Conservation (phyloP, 2,797 vertebrate species). For the Chelidonichthys spinosus region DNA sequence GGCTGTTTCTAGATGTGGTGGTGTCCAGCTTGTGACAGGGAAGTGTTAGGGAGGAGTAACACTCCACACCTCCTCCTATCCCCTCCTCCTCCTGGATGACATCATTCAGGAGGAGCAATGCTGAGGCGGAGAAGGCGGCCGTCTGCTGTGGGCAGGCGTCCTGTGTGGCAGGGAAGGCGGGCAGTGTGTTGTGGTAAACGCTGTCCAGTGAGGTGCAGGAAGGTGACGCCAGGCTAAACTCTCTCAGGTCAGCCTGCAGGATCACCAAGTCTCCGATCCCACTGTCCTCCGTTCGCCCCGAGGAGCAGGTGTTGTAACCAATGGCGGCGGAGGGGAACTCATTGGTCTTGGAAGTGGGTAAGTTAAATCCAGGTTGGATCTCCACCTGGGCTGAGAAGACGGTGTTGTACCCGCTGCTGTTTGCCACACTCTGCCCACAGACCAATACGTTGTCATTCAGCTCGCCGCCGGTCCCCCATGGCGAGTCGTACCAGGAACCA, state of each 20-base stretch:
- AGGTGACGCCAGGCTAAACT: constrained; percentile 81
- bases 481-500: constrained; percentile 94
- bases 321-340: not conserved
- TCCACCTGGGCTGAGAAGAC: constrained; percentile 56
- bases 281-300: constrained; percentile 74
- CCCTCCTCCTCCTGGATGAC: constrained; percentile 74
- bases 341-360: constrained; percentile 23
- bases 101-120: constrained; percentile 69
- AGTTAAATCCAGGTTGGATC: constrained; percentile 48
- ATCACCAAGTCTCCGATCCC: constrained; percentile 76
- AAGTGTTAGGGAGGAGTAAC: constrained; percentile 87
- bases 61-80: constrained; percentile 63
- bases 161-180: constrained; percentile 72
- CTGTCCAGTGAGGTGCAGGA: constrained; percentile 79
- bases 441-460: constrained; percentile 82
- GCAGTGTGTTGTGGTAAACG: constrained; percentile 76
- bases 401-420: constrained; percentile 59
- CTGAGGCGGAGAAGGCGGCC: constrained; percentile 81
- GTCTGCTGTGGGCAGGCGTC: constrained; percentile 61
- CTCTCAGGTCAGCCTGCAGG: constrained; percentile 70
- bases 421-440: constrained; percentile 79
- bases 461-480: constrained; percentile 88
- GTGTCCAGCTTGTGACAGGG: constrained; percentile 86
- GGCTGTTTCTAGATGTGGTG: constrained; percentile 70
- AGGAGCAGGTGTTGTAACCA: constrained; percentile 66